Base-by-base conservation (phyloP, 2,797 vertebrate species). In the Gymnoscopelus microlampas region DNA sequence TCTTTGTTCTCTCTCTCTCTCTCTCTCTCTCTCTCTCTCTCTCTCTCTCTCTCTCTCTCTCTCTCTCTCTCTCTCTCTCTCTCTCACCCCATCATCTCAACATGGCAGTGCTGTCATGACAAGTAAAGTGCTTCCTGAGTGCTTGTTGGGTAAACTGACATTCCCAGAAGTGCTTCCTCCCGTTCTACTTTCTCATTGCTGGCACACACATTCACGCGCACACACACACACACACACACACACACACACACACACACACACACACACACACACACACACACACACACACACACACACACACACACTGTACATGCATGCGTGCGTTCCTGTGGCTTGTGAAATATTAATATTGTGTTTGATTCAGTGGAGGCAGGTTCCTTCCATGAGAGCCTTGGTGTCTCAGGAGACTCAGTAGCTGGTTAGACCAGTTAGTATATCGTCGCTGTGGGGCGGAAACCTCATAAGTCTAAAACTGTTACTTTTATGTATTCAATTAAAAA, bases 71-170 rank as follows among this genome's bases (percentile, higher is more conserved):
- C 57, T 68, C 63, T 32, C 50, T 68, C 63, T 63, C 62, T 82
- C 66, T 77, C 68, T 83, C 81, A 53, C 62, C 47, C 84, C 83
- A 79, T 88, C 92, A 89, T 87, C 87, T 85, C 76, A 75, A 82
- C 70, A 48, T 76, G 62, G 73, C 71, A 54, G 74, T 74, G 81
- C 77, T 84, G 82, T 85, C 78, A 74, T 92, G 87, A 91, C 82
- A 88, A 81, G 85, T 89, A 87, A 91, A 93, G 85, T 89, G 88
- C 84, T 92, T 93, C 87, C 80, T 80, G 90, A 90, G 83, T 89
- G 87, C 85, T 86, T 88, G 81, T 82, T 90, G 91, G 89, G 81
- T 91, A 92, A 93, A 92, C 89, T 87, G 78, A 83, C 80, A 82
- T 87, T 83, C 87, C 78, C 79, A 80, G 83, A 89, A 87, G 87